These are phyloP conservation scores for Paedocypris sp. DNA, from an alignment of 2,113 vertebrate genomes.

Conservation along the genomic window DNA sequence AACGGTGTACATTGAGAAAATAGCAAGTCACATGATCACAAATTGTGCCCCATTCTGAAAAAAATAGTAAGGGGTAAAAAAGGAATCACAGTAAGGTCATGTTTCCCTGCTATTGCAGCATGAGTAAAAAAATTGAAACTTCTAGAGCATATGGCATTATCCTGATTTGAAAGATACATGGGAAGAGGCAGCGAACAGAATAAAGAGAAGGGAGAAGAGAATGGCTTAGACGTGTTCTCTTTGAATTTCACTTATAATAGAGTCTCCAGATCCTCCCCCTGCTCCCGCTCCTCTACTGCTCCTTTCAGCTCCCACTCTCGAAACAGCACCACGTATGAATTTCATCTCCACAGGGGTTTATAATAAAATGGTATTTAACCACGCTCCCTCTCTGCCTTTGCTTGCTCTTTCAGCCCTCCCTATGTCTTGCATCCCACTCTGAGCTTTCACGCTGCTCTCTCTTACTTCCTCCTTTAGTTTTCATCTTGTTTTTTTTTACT, in stretches of 20 bases:
- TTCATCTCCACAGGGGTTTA: slow-evolving; percentile 42
- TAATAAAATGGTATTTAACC: slow-evolving; percentile 58
- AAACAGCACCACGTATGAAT: slow-evolving; percentile 39
- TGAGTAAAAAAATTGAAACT: neutral
- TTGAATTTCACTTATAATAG: slow-evolving; percentile 54
- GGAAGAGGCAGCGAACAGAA: slow-evolving; percentile 32
- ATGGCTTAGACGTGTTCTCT: slow-evolving; percentile 31
- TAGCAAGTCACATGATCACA: no score
- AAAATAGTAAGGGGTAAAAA: no score
- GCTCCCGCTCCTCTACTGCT: slow-evolving; percentile 28
- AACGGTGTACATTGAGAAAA: no score
- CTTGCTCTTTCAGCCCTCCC: slow-evolving; percentile 7
- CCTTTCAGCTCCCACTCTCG: slow-evolving; percentile 39
- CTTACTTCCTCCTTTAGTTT: neutral
- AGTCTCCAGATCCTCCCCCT: slow-evolving; percentile 34
- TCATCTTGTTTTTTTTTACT: no score
- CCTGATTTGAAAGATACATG: slow-evolving; percentile 10
- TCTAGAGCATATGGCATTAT: neutral
- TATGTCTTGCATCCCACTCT: slow-evolving; percentile 3
- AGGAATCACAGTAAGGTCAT: neutral
- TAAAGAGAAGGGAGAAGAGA: slow-evolving; percentile 33
- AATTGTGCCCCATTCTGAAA: no score
- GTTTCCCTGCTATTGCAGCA: neutral
- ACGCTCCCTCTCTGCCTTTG: slow-evolving; percentile 30
- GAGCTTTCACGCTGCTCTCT: neutral